These are phyloP conservation scores for Urechis unicinctus DNA, from an alignment of 2,888 invertebrate species.

Conservation along the genomic window DNA sequence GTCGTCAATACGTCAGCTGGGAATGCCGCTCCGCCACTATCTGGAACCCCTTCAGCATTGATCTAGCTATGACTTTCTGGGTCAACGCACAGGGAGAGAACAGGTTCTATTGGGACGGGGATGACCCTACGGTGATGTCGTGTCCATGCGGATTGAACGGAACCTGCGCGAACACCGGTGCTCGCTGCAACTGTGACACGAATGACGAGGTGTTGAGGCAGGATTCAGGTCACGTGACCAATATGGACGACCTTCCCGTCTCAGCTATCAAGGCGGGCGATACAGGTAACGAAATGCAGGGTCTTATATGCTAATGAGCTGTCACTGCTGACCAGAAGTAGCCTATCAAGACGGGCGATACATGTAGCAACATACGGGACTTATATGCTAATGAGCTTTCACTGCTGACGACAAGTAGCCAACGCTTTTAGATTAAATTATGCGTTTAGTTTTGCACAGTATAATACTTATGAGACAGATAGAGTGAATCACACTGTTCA, in stretches of 20 bases:
- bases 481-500: no score
- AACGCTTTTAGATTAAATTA: no score
- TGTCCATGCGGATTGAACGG: constrained; percentile 37
- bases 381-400: no score
- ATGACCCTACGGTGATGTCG: constrained; percentile 2
- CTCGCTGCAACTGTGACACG: constrained; percentile 39
- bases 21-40: constrained; percentile 38
- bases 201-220: constrained; percentile 35
- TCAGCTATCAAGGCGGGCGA: constrained; percentile 39
- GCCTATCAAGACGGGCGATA: no score
- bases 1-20: constrained; percentile 30
- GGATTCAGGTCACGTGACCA: constrained; percentile 35
- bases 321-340: no score
- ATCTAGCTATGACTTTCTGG: constrained; percentile 5
- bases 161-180: constrained; percentile 24
- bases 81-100: constrained; percentile 13
- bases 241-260: constrained; percentile 36
- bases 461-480: no score
- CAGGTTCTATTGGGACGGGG: constrained; percentile 36
- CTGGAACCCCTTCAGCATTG: constrained; percentile 3
- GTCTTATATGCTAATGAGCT: no score
- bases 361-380: no score
- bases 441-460: no score
- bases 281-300: constrained; percentile 43
- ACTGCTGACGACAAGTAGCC: no score